Evolutionary conservation across 1,140 invertebrate genomes (phyloP).

Genomic region (Ostrea edulis): DNA sequence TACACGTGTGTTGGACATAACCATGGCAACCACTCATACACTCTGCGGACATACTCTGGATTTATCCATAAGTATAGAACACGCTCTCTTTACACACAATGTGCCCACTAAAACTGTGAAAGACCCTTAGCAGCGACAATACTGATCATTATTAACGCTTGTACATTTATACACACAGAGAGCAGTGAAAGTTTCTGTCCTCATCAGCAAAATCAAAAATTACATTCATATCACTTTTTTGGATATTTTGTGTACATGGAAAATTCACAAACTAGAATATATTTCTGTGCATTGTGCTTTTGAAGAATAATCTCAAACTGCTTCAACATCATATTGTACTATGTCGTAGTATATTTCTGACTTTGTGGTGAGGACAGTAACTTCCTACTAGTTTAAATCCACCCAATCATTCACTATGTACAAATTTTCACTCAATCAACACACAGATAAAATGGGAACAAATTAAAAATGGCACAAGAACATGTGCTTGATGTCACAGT

Average conservation of each 20-base stretch:
- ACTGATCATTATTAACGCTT: conserved; percentile 3
- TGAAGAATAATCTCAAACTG: no score
- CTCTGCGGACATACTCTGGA: conserved; percentile 20
- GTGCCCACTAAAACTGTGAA: conserved; percentile 29
- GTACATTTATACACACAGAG: neutral
- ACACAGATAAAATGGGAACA: neutral
- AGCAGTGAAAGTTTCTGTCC: neutral
- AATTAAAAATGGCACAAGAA: conserved; percentile 20
- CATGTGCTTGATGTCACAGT: neutral
- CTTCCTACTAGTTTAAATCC: neutral
- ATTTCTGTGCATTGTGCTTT: no score
- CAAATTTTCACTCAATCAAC: neutral
- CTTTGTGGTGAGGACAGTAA: neutral
- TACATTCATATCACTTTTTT: neutral
- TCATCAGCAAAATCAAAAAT: neutral
- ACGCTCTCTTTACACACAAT: conserved; percentile 10
- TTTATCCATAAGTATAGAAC: neutral
- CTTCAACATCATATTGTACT: neutral
- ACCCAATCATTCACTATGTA: conserved; percentile 16
- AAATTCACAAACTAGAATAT: no score
- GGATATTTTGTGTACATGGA: no score
- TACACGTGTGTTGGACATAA: conserved; percentile 26
- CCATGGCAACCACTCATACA: conserved; percentile 23
- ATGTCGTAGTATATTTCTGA: neutral
- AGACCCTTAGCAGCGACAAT: conserved; percentile 26